Evolutionary conservation across 2,113 vertebrate genomes (phyloP).

Genomic region (Oreochromis niloticus): DNA sequence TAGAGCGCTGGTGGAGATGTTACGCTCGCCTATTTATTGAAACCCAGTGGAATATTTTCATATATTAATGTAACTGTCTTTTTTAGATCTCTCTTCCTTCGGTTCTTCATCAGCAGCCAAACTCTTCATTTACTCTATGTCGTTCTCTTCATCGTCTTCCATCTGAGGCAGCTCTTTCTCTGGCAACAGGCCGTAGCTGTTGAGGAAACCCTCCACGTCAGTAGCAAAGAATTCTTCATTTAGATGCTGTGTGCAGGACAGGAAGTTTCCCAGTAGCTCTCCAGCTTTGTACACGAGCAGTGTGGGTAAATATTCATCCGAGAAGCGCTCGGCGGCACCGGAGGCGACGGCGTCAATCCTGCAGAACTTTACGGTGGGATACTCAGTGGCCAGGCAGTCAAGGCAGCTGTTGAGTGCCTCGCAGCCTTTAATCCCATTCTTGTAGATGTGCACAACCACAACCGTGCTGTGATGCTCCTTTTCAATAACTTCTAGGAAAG

Average conservation of each 20-base stretch:
- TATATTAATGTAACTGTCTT: not conserved
- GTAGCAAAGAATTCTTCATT: conserved; percentile 88
- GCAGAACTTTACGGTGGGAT: conserved; percentile 90
- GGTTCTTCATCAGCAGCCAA: not conserved
- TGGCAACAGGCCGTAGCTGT: conserved; percentile 91
- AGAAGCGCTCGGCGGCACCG: conserved; percentile 87
- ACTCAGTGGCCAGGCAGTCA: conserved; percentile 82
- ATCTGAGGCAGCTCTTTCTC: conserved; percentile 76
- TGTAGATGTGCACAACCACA: conserved; percentile 89
- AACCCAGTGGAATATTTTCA: not conserved
- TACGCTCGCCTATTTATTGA: not conserved
- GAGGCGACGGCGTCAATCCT: conserved; percentile 86
- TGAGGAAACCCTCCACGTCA: conserved; percentile 91
- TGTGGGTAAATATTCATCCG: conserved; percentile 83
- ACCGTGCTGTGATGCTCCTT: conserved; percentile 88
- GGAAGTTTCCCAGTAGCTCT: conserved; percentile 93
- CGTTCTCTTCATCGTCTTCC: conserved; percentile 69
- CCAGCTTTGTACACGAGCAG: conserved; percentile 92
- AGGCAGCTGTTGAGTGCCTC: conserved; percentile 85
- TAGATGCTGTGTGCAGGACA: conserved; percentile 84
- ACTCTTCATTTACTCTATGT: conserved; percentile 72
- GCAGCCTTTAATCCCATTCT: conserved; percentile 82
- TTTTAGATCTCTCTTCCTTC: not conserved
- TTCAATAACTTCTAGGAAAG: conserved; percentile 89
- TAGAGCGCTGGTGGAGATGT: conserved; percentile 10